Evolutionary conservation across 2,113 vertebrate species (phyloP).

Genomic region (Ranitomeya imitator): DNA sequence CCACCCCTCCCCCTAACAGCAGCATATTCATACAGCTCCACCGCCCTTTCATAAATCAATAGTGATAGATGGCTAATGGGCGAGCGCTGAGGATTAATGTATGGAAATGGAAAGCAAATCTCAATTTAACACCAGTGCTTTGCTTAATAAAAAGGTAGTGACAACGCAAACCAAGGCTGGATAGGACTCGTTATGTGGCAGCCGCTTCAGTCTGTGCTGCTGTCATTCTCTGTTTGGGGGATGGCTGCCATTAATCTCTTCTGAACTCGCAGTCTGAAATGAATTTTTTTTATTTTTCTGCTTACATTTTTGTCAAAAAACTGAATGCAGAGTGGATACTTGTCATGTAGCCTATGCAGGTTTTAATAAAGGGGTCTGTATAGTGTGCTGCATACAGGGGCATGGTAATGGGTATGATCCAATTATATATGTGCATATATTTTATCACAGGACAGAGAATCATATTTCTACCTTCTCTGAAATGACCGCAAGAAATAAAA

Average conservation of each 20-base stretch:
- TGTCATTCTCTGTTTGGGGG: constrained; percentile 31
- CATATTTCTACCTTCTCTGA: no score
- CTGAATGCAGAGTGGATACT: not conserved
- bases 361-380: not conserved
- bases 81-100: not conserved
- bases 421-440: no score
- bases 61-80: constrained; percentile 37
- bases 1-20: not conserved
- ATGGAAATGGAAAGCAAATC: constrained; percentile 45
- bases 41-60: constrained; percentile 40
- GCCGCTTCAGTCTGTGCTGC: not conserved
- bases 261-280: constrained; percentile 4
- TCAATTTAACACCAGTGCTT: constrained; percentile 3
- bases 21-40: constrained; percentile 24
- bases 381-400: not conserved
- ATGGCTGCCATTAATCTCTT: constrained; percentile 36
- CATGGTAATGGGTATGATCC: no score
- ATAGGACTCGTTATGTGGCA: not conserved
- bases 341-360: not conserved
- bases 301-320: not conserved
- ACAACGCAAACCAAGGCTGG: not conserved
- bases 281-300: not conserved
- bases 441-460: no score
- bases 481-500: no score
- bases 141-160: constrained; percentile 10